Conservation (phyloP, 2,888 invertebrate species). For the Theodoxus fluviatilis region DNA sequence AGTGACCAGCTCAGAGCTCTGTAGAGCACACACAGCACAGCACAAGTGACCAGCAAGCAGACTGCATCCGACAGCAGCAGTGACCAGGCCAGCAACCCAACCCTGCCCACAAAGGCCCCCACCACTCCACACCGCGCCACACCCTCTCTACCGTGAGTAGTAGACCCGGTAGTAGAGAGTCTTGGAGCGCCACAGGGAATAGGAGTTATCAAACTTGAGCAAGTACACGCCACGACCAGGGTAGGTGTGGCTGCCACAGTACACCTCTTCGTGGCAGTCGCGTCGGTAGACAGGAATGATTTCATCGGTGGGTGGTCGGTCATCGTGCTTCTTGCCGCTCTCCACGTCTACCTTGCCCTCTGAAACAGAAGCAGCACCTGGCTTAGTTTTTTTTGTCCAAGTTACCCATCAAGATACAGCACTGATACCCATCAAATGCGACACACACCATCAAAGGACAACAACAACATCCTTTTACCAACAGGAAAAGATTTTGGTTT, state of each 20-base stretch:
- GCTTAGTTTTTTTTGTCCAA: too few relatives aligned
- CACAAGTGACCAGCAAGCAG: too few relatives aligned
- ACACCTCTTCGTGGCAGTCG: constrained; percentile 95
- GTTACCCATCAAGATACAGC: too few relatives aligned
- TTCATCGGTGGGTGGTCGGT: constrained; percentile 76
- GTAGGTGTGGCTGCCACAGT: constrained; percentile 95
- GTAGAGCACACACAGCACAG: too few relatives aligned
- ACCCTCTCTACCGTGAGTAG: constrained; percentile 73
- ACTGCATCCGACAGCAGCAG: too few relatives aligned
- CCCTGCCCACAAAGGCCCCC: too few relatives aligned
- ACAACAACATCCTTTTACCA: neutral
- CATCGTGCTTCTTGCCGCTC: constrained; percentile 63
- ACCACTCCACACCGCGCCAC: too few relatives aligned
- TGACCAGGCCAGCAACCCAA: too few relatives aligned
- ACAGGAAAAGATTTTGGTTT: too few relatives aligned
- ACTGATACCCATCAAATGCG: neutral
- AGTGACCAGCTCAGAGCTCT: too few relatives aligned
- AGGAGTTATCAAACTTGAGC: constrained; percentile 98
- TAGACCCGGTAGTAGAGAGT: constrained; percentile 98
- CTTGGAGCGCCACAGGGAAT: constrained; percentile 98
- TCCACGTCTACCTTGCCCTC: constrained; percentile 71
- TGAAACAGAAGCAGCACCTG: too few relatives aligned
- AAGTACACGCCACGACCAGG: constrained; percentile 97
- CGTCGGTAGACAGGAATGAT: constrained; percentile 94
- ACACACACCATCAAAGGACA: neutral